Evolutionary conservation across 2,797 vertebrate species (phyloP).

Genomic region (Lepilemur ruficaudatus): DNA sequence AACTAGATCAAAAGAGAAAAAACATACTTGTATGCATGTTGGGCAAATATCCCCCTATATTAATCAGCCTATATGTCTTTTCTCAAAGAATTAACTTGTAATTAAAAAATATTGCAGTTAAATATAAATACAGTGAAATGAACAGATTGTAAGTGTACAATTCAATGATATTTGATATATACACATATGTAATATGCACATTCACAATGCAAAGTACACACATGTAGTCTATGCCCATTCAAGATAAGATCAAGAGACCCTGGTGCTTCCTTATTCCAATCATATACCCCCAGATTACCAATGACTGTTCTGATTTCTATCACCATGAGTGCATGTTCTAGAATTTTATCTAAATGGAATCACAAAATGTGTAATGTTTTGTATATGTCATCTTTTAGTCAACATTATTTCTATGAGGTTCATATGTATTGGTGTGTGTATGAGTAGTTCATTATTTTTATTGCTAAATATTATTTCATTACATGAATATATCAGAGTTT

Average conservation of each 20-base stretch:
- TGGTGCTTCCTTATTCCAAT: neutral
- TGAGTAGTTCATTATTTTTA: neutral
- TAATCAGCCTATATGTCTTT: conserved; percentile 7
- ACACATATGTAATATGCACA: neutral
- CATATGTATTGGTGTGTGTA: neutral
- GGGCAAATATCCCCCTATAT: neutral
- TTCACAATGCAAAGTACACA: neutral
- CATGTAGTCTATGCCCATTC: neutral
- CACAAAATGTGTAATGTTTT: neutral
- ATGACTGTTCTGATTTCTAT: neutral
- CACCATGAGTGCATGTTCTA: neutral
- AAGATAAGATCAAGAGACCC: neutral
- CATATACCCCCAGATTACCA: neutral
- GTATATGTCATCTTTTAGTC: neutral
- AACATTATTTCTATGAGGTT: neutral
- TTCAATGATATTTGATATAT: conserved; percentile 12
- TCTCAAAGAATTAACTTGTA: conserved; percentile 23
- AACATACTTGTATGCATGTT: neutral
- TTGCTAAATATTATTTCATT: conserved; percentile 25
- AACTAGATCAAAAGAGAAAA: conserved; percentile 19
- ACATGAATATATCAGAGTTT: neutral
- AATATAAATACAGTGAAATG: neutral
- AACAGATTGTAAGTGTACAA: neutral
- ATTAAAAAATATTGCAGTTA: neutral
- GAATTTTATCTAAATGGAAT: conserved; percentile 11